A percentile compares a stretch with the other conserved stretches of the same genome.
phyloP scores from a whole-genome alignment of 2,113 vertebrate genomes.

The Sarotherodon lohbergeri region DNA sequence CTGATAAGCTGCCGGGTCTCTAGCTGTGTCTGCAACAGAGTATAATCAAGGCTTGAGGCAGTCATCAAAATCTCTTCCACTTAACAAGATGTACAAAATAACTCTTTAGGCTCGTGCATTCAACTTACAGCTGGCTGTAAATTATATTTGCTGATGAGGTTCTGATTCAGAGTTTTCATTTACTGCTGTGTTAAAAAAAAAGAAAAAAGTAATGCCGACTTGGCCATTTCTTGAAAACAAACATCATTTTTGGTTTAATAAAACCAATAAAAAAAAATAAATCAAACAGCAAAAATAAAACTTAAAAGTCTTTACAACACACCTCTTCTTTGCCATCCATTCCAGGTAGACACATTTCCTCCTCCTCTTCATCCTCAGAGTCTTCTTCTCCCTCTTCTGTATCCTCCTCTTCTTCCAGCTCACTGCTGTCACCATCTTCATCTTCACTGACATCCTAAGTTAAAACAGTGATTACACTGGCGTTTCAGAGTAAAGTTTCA shows the following conservation, averaged over 20 bases:
- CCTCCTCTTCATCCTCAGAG: conserved; percentile 77
- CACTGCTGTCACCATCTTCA: conserved; percentile 81
- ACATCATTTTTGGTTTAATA: not conserved
- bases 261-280: not conserved
- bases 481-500: not conserved
- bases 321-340: conserved; percentile 99
- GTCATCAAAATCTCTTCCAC: not conserved
- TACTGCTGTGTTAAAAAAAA: not conserved
- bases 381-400: conserved; percentile 78
- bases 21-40: not conserved
- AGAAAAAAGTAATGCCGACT: not conserved
- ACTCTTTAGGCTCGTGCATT: not conserved
- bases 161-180: not conserved
- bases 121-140: not conserved
- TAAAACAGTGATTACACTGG: not conserved
- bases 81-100: not conserved
- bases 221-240: not conserved
- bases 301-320: not conserved
- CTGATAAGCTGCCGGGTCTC: not conserved
- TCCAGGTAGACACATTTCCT: conserved; percentile 93
- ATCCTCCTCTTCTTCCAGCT: conserved; percentile 83
- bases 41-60: not conserved
- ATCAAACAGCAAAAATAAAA: not conserved
- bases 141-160: not conserved
- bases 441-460: conserved; percentile 91